Evolutionary conservation across 2,888 invertebrate species (phyloP), one percentile per base, ranked within the genome.

Genomic region (Temnothorax rugatulus): DNA sequence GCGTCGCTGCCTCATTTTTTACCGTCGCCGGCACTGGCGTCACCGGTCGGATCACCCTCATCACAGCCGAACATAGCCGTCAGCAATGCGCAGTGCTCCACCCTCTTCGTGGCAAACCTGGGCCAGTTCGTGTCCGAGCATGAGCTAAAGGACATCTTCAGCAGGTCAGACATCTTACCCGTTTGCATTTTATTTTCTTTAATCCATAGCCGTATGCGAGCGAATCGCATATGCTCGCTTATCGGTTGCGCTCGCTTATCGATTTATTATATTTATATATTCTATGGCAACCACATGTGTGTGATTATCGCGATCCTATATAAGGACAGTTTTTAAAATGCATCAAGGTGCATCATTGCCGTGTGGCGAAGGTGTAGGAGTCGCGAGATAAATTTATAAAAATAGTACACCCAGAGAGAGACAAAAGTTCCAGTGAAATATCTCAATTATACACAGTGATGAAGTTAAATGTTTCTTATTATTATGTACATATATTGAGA

Each of bases 111-210:
- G 95, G 99, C 99, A 94, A 99, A 99, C 96, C 97, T 99, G 94
- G 99, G 99, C 91, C 98, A 98, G 95, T 99, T 98, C 95, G 99
- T 99, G 94, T 99, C 98, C 91, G 99, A 99, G 96, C 99, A 99
- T 95, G 99, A 99, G 95, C 97, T 99, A 92, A 99, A 99, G 96
- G 99, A 99, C 96, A 98, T 99, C 95, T 99, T 99, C 96, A 98
- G 98, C 97, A 99, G 99, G 99, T 99, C 74, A 90, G 90, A 86
- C 73, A 64, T 59, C 34, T 29, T 21, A 47, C 59, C 34, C 18
- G 9, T 47, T 4, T 7, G 21, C 25, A n/a, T 9, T 1, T 68
- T 41, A 41, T 77, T 18, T 18, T 21, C 29, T 9, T 52, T 52
- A 52, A 18, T 76, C 11, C 15, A 13, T 57, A 41, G 44, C 50